phyloP scores from a whole-genome alignment of 1,140 invertebrate species.

The Drosophila elegans region DNA sequence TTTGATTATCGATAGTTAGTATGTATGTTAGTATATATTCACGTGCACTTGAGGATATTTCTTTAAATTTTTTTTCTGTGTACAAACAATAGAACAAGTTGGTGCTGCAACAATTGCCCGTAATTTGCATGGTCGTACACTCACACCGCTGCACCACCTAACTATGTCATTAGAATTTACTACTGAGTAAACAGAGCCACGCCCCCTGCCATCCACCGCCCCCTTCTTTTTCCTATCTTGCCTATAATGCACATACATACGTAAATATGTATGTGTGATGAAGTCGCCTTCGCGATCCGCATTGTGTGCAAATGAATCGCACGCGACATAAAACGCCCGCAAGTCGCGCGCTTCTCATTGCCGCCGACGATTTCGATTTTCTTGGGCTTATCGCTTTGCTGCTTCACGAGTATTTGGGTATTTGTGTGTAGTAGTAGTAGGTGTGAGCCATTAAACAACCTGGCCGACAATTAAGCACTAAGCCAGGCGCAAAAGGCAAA shows the following conservation, averaged over 20 bases:
- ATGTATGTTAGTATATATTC: too few relatives aligned
- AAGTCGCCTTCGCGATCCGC: slow-evolving; percentile 33
- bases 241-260: neutral
- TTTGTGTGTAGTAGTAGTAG: slow-evolving; percentile 1
- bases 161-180: slow-evolving; percentile 57
- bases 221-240: neutral
- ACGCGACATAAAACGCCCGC: slow-evolving; percentile 65
- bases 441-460: slow-evolving; percentile 50
- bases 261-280: neutral
- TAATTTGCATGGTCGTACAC: slow-evolving; percentile 65
- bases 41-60: neutral
- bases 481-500: slow-evolving; percentile 42
- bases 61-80: neutral
- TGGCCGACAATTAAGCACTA: slow-evolving; percentile 52
- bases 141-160: slow-evolving; percentile 24
- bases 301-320: slow-evolving; percentile 66
- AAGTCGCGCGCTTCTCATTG: slow-evolving; percentile 26
- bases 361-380: slow-evolving; percentile 50
- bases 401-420: slow-evolving; percentile 4
- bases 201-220: neutral
- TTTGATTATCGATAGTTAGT: too few relatives aligned
- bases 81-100: slow-evolving; percentile 2
- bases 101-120: slow-evolving; percentile 52
- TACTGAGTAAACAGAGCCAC: slow-evolving; percentile 23
- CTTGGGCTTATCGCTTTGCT: slow-evolving; percentile 38